phyloP scores from a whole-genome alignment of 1,140 invertebrate species.

The Plectus sambesii region DNA sequence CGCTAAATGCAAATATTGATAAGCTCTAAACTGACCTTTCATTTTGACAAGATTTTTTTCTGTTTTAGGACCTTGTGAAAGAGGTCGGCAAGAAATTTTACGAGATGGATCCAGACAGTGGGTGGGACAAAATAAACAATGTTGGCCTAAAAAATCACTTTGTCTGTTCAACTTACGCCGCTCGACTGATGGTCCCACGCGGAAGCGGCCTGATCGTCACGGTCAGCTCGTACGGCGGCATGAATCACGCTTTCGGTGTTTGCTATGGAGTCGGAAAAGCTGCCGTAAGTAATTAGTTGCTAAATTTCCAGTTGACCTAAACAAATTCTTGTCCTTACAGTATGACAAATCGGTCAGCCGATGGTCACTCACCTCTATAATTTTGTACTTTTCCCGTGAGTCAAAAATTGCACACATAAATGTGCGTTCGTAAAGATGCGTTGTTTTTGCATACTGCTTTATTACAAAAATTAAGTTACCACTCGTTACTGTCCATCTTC shows the following conservation, averaged over 20 bases:
- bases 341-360: slow-evolving; percentile 17
- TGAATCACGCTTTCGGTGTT: slow-evolving; percentile 46
- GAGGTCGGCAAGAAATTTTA: slow-evolving; percentile 40
- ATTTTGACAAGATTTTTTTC: too few species aligned
- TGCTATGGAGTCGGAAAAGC: slow-evolving; percentile 48
- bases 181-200: slow-evolving; percentile 16
- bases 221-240: slow-evolving; percentile 46
- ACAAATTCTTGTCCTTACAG: slow-evolving; percentile 12
- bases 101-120: slow-evolving; percentile 32
- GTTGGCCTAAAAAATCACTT: slow-evolving; percentile 20
- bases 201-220: slow-evolving; percentile 46
- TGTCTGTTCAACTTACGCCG: slow-evolving; percentile 17
- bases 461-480: too few species aligned
- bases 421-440: too few species aligned
- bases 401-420: slow-evolving; percentile 18
- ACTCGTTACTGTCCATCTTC: too few species aligned
- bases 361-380: slow-evolving; percentile 12
- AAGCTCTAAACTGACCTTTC: too few species aligned
- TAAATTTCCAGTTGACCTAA: not conserved
- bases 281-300: slow-evolving; percentile 37
- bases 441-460: too few species aligned
- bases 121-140: slow-evolving; percentile 20
- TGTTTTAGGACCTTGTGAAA: slow-evolving; percentile 25
- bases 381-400: slow-evolving; percentile 16
- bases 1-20: too few species aligned